Evolutionary conservation across 1,140 invertebrate species (phyloP).

Genomic region (Agraylea sexmaculata): DNA sequence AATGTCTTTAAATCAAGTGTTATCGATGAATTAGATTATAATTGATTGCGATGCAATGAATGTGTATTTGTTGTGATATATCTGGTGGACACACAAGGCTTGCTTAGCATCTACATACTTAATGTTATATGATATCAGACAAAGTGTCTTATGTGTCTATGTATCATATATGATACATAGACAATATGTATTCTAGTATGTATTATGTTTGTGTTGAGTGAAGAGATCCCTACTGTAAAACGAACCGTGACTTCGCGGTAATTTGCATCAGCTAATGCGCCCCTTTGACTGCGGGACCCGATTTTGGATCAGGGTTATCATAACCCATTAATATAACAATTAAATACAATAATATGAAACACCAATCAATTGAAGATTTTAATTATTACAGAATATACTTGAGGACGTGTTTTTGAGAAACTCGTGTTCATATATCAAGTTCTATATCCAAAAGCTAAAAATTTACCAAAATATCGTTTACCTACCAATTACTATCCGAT

Average conservation of each 20-base stretch:
- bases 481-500: no score
- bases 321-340: conserved; percentile 9
- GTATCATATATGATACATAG: no score
- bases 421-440: neutral
- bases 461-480: neutral
- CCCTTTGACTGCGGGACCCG: conserved; percentile 15
- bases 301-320: conserved; percentile 11
- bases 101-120: no score
- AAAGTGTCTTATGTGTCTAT: no score
- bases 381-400: neutral
- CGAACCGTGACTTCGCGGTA: conserved; percentile 17
- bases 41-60: no score
- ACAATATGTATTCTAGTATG: no score
- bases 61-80: no score
- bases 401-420: neutral
- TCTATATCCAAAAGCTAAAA: conserved; percentile 3
- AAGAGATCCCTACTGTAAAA: conserved; percentile 11
- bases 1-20: no score
- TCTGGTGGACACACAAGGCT: no score
- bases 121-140: no score
- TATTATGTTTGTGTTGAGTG: conserved; percentile 1
- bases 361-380: neutral
- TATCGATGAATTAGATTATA: no score
- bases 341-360: neutral
- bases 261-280: conserved; percentile 19